Evolutionary conservation across 2,797 vertebrate genomes (phyloP), one percentile per base, ranked within the genome.

Genomic region (Pygocentrus nattereri): DNA sequence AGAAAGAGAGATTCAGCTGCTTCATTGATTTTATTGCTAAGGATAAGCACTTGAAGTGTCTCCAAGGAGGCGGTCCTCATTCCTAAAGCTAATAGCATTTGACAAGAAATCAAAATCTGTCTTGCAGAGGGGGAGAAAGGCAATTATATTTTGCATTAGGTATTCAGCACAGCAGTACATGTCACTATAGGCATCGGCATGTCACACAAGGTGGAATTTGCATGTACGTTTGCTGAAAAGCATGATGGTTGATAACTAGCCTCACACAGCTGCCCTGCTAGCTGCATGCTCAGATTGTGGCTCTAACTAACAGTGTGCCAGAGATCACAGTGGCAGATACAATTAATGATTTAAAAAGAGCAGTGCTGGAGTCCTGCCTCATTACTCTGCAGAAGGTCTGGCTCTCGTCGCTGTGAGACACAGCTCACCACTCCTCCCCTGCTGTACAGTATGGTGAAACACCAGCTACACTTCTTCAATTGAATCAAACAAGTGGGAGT

Each of bases 121-220:
- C 84, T 80, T 62, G 76, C 72, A 68, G n/a, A 68, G 23, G 50
- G 69, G 47, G 74, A 56, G 79, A 49, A 76, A 86, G 52, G 23
- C 76, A 74, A 73, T 86, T 79, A 86, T 81, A 56, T 81, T 78
- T 85, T 82, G 64, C 78, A 83, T 83, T 75, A 83, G 44, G 67
- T 34, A 80, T 81, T 78, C 74, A 78, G 52, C 70, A 64, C 38
- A 13, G 38, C 38, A 75, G 41, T 65, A 72, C 54, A 27, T 74
- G 52, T 75, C 41, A 59, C 44, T 75, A 34, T 73, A 23, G 49
- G 25, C 44, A 38, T 65, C 21, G 61, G 13, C 44, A 52, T 64
- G 41, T 34, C 44, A 75, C 38, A 71, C 49, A 49, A 76, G 34
- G 50, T 81, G 65, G 56, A 25, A 52, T 34, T 73, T 65, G 58